Conservation (phyloP, 2,888 invertebrate genomes). For the Eristalinus aeneus region DNA sequence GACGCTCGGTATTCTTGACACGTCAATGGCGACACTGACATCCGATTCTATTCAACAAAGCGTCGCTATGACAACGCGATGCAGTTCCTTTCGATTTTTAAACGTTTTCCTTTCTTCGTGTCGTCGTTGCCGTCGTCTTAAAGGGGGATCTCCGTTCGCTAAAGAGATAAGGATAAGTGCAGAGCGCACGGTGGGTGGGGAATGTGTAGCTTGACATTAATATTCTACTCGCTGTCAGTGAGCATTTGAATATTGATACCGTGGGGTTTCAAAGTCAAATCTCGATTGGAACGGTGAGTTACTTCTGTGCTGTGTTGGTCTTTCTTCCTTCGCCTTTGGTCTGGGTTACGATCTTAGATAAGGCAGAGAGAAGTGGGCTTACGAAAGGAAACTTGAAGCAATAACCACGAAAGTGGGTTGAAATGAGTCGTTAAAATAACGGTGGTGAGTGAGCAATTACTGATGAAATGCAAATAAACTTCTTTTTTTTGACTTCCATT, state of each 20-base stretch:
- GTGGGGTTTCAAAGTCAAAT: slow-evolving; percentile 57
- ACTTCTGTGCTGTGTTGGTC: slow-evolving; percentile 1
- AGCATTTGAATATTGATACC: slow-evolving; percentile 63
- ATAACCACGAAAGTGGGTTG: slow-evolving; percentile 63
- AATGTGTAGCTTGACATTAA: slow-evolving; percentile 33
- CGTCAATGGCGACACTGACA: slow-evolving; percentile 66
- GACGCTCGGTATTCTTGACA: slow-evolving; percentile 59
- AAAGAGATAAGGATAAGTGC: not conserved
- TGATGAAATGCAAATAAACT: slow-evolving; percentile 56
- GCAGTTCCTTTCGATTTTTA: slow-evolving; percentile 66
- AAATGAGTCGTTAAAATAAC: slow-evolving; percentile 57
- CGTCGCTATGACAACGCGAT: slow-evolving; percentile 20
- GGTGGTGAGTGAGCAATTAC: slow-evolving; percentile 62
- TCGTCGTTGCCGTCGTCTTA: not conserved
- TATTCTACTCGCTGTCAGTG: slow-evolving; percentile 40
- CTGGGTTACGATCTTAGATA: slow-evolving; percentile 57
- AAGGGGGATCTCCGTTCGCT: not conserved
- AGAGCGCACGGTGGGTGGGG: slow-evolving; percentile 30
- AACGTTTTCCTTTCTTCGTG: slow-evolving; percentile 34
- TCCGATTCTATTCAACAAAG: slow-evolving; percentile 62
- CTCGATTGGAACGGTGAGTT: slow-evolving; percentile 52
- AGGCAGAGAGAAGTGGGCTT: slow-evolving; percentile 63
- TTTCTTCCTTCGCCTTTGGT: slow-evolving; percentile 27
- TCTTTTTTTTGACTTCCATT: not conserved
- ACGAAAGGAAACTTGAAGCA: slow-evolving; percentile 55